Conservation (phyloP, 1,140 invertebrate species). For the Anastrepha ludens region DNA sequence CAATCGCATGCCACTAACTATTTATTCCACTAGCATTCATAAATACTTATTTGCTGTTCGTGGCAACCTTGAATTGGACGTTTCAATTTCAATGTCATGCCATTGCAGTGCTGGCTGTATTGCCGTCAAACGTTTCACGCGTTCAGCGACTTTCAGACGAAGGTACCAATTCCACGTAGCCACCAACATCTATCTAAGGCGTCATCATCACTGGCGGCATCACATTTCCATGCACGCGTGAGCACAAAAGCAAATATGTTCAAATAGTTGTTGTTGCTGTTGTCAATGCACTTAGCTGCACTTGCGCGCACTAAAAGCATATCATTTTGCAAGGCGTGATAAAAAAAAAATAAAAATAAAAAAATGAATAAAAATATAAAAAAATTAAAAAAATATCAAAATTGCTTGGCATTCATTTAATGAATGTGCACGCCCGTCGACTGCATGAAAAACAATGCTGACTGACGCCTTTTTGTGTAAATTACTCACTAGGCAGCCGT, state of each 20-base stretch:
- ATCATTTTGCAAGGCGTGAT: constrained; percentile 36
- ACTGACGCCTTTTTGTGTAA: not conserved
- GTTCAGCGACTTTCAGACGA: not conserved
- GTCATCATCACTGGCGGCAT: not conserved
- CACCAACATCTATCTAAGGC: not conserved
- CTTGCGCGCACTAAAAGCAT: constrained; percentile 18
- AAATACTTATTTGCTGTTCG: not conserved
- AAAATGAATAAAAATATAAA: constrained; percentile 5
- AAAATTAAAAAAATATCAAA: constrained; percentile 28
- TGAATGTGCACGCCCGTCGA: not conserved
- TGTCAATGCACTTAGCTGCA: constrained; percentile 22
- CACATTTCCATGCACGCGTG: constrained; percentile 16
- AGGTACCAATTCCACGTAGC: not conserved
- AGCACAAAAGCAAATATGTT: constrained; percentile 19
- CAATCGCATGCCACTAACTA: too few relatives aligned
- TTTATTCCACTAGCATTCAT: too few relatives aligned
- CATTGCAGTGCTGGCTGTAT: not conserved
- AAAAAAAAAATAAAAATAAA: not conserved
- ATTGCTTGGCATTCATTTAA: constrained; percentile 23
- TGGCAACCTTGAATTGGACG: constrained; percentile 21
- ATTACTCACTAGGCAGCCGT: not conserved
- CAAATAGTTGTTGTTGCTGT: not conserved
- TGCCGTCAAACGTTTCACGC: constrained; percentile 35
- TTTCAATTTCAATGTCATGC: constrained; percentile 46
- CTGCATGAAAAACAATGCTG: not conserved